Evolutionary conservation across 2,888 invertebrate species (phyloP).

Genomic region (Hesperia comma): DNA sequence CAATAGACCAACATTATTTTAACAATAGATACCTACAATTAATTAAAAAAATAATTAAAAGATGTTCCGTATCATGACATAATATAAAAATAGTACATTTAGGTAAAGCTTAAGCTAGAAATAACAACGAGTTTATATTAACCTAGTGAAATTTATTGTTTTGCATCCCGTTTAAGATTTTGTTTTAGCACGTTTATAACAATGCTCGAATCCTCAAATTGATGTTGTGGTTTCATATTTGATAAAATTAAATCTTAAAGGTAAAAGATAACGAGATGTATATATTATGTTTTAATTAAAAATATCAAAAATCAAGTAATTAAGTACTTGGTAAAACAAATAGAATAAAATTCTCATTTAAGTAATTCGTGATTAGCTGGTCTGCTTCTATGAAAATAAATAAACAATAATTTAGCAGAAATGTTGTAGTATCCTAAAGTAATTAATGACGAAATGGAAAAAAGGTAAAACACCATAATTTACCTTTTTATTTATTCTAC

Average conservation of each 20-base stretch:
- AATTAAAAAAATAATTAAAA: conserved; percentile 1
- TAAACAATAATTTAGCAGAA: no score
- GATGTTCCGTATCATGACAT: not conserved
- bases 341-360: no score
- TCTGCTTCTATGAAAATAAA: no score
- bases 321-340: no score
- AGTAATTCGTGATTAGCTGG: no score
- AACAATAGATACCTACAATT: not conserved
- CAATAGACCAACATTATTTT: conserved; percentile 22
- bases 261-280: no score
- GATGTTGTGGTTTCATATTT: conserved; percentile 28
- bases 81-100: not conserved
- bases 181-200: conserved; percentile 19
- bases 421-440: no score
- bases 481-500: no score
- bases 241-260: not conserved
- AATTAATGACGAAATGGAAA: no score
- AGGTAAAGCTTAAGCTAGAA: conserved; percentile 10
- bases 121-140: conserved; percentile 2
- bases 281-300: no score
- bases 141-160: conserved; percentile 5
- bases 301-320: no score
- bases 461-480: no score
- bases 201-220: conserved; percentile 32
- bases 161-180: conserved; percentile 20